phyloP scores from a whole-genome alignment of 2,113 vertebrate genomes.

The Pavo muticus region DNA sequence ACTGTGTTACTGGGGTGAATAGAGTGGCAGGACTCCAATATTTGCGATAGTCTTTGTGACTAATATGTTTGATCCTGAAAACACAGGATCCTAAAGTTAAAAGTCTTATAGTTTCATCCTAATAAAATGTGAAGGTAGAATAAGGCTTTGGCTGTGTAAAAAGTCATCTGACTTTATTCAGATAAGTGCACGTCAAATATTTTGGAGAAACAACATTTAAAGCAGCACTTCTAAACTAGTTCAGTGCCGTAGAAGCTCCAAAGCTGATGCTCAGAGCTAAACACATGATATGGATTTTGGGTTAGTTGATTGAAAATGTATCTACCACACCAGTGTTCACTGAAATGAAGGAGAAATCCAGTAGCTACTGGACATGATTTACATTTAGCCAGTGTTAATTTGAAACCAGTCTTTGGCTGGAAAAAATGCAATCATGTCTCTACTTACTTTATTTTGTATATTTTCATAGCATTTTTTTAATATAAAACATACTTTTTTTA shows the following conservation, averaged over 20 bases:
- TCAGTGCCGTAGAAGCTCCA: background rate
- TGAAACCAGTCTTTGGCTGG: background rate
- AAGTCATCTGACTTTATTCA: background rate
- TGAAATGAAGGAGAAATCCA: background rate
- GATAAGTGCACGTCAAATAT: background rate
- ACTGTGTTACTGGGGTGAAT: background rate
- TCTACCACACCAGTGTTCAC: background rate
- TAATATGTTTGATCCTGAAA: background rate
- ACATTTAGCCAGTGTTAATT: background rate
- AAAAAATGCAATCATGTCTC: background rate
- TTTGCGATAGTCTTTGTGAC: background rate
- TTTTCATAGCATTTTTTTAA: background rate
- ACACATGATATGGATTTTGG: background rate
- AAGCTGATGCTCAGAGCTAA: background rate
- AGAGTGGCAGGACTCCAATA: background rate
- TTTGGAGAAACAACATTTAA: background rate
- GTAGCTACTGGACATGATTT: background rate
- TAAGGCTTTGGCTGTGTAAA: background rate
- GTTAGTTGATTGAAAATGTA: background rate
- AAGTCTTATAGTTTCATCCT: background rate
- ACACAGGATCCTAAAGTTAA: background rate
- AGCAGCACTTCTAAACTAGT: background rate
- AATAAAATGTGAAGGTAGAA: background rate
- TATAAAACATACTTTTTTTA: background rate
- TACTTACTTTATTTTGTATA: background rate